Percentiles rank a stretch among this genome's conserved stretches.
These are phyloP conservation scores for Tenthredo distinguenda DNA, from an alignment of 2,888 invertebrate species.

Conservation along the genomic window DNA sequence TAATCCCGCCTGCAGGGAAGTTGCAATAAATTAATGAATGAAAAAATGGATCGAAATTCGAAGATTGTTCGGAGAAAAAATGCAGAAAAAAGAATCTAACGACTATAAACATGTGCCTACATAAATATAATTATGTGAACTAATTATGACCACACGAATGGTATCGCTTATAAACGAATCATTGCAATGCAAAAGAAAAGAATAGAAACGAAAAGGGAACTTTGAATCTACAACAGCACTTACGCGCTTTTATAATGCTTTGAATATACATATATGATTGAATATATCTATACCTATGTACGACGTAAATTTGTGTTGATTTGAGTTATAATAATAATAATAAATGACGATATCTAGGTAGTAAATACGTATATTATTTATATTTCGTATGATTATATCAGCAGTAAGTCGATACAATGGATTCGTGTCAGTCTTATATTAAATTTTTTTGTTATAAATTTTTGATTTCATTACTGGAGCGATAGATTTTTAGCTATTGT, in stretches of 20 bases:
- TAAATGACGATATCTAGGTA: neutral
- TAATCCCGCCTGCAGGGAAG: neutral
- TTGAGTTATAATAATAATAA: neutral
- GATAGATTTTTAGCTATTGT: too few relatives aligned
- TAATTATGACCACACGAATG: too few relatives aligned
- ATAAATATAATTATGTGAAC: too few relatives aligned
- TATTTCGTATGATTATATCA: neutral
- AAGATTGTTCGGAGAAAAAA: too few relatives aligned
- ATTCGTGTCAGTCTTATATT: constrained; percentile 2
- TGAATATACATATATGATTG: neutral
- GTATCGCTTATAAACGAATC: neutral
- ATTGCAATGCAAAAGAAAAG: neutral
- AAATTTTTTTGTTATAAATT: neutral
- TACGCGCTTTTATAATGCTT: neutral
- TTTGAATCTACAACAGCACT: constrained; percentile 4
- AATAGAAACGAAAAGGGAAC: neutral
- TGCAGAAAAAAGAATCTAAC: too few relatives aligned
- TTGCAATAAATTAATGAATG: too few relatives aligned
- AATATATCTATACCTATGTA: neutral
- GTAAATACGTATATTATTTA: neutral
- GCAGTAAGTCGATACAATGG: neutral
- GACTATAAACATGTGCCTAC: too few relatives aligned
- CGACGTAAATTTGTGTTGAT: neutral
- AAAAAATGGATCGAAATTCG: too few relatives aligned
- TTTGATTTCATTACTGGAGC: too few relatives aligned